Conservation (phyloP, 1,140 invertebrate species). For the Dendrolimus punctatus region DNA sequence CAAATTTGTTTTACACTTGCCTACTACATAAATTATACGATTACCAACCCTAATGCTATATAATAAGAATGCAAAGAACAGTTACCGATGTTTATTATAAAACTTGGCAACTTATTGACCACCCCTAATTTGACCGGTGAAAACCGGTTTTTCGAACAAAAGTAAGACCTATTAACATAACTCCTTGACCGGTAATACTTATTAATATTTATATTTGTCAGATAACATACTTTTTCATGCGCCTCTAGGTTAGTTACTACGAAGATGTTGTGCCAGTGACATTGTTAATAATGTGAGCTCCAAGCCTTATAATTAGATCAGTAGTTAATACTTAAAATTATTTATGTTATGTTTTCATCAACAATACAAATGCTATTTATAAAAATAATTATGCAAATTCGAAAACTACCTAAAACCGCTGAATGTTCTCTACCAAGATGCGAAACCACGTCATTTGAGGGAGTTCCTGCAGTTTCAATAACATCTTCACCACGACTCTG, state of each 20-base stretch:
- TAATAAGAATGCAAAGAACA: slow-evolving; percentile 2
- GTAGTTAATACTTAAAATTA: too few species aligned
- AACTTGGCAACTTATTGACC: slow-evolving; percentile 26
- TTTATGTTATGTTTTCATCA: too few species aligned
- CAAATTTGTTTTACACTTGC: slow-evolving; percentile 15
- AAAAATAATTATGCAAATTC: too few species aligned
- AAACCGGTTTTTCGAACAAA: slow-evolving; percentile 55
- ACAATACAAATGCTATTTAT: too few species aligned
- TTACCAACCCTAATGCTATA: slow-evolving; percentile 18
- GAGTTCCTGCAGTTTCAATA: too few species aligned
- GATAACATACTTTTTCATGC: slow-evolving; percentile 30
- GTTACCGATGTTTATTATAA: slow-evolving; percentile 6
- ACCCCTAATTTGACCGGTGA: slow-evolving; percentile 53
- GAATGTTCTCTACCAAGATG: too few species aligned
- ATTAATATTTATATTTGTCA: slow-evolving; percentile 62
- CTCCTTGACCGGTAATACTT: slow-evolving; percentile 65
- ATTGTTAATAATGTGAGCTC: slow-evolving; percentile 8
- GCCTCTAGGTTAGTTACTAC: slow-evolving; percentile 32
- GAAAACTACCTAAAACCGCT: too few species aligned
- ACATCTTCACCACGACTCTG: too few species aligned
- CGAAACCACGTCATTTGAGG: too few species aligned
- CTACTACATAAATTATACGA: slow-evolving; percentile 13
- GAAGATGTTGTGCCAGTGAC: slow-evolving; percentile 36
- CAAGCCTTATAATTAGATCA: too few species aligned
- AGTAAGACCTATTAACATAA: slow-evolving; percentile 57